phyloP scores from a whole-genome alignment of 2,113 vertebrate species.

The Copsychus sechellarum region DNA sequence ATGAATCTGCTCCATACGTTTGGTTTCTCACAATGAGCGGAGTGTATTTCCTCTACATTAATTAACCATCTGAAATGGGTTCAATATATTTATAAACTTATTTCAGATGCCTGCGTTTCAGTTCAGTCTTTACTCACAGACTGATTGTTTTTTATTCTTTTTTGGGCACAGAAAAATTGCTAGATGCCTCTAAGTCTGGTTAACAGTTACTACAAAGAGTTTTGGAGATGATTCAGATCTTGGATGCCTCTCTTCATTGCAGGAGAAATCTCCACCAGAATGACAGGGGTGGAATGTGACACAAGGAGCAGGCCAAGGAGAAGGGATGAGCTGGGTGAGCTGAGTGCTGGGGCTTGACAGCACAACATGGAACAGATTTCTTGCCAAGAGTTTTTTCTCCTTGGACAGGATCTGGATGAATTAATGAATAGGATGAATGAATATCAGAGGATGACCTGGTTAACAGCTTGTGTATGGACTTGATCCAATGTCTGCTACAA shows the following conservation, averaged over 20 bases:
- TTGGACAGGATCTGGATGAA: neutral
- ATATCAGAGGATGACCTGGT: neutral
- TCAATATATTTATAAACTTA: neutral
- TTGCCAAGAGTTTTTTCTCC: neutral
- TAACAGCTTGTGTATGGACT: neutral
- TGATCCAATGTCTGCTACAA: neutral
- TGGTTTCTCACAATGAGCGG: neutral
- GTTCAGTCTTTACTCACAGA: neutral
- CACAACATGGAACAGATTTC: accelerated
- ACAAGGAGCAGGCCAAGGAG: neutral
- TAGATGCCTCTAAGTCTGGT: neutral
- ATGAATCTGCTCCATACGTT: neutral
- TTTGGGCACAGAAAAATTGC: neutral
- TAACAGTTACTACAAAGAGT: neutral
- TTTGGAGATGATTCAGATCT: neutral
- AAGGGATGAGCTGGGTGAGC: neutral
- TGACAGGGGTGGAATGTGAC: neutral
- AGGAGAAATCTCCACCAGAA: neutral
- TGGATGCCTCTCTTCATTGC: neutral
- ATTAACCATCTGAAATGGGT: neutral
- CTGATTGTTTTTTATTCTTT: neutral
- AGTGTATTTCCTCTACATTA: neutral
- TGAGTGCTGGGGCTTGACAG: neutral
- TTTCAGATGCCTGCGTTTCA: neutral
- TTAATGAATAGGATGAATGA: neutral